Evolutionary conservation across 1,140 invertebrate genomes (phyloP).

Genomic region (Vanessa atalanta): DNA sequence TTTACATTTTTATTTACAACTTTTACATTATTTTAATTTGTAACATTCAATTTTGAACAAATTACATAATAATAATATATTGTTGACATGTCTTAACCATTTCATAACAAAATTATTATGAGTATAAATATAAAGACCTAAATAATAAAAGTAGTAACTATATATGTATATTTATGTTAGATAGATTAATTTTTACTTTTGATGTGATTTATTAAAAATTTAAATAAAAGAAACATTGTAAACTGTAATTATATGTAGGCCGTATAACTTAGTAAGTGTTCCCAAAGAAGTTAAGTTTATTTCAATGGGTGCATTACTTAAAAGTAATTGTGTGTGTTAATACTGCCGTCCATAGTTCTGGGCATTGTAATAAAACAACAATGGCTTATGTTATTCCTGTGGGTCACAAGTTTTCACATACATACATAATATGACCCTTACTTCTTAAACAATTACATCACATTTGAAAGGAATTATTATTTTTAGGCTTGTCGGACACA

Average conservation of each 20-base stretch:
- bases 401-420: constrained; percentile 13
- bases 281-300: not conserved
- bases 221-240: not conserved
- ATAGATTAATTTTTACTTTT: not conserved
- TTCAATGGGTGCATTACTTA: constrained; percentile 32
- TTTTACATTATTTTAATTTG: too few relatives aligned
- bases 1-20: too few relatives aligned
- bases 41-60: too few relatives aligned
- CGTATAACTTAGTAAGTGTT: not conserved
- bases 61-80: too few relatives aligned
- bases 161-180: too few relatives aligned
- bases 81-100: too few relatives aligned
- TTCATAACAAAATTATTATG: too few relatives aligned
- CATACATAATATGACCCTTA: not conserved
- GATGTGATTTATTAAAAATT: not conserved
- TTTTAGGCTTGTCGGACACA: too few relatives aligned
- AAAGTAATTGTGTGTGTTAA: constrained; percentile 32
- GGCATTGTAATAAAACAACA: constrained; percentile 39
- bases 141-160: too few relatives aligned
- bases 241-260: not conserved
- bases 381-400: constrained; percentile 32
- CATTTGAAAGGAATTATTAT: too few relatives aligned
- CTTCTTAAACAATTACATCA: not conserved
- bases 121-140: too few relatives aligned
- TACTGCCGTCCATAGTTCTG: constrained; percentile 11